Conservation (phyloP, 2,797 vertebrate genomes). For the Enteromius trimaculatus region DNA sequence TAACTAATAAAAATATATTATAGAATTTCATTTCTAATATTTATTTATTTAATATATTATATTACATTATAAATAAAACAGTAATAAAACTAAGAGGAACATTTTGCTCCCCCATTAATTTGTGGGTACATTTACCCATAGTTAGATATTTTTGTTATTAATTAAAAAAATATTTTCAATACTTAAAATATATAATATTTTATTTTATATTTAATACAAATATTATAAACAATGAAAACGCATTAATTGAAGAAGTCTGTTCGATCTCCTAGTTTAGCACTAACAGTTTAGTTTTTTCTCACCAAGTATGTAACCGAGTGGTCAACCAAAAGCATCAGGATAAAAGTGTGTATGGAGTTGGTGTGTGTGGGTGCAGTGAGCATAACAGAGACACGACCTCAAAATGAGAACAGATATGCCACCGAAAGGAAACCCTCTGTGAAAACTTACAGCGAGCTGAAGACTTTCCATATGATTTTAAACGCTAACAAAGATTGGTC, state of each 20-base stretch:
- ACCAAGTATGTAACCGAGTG: neutral
- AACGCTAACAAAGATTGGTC: constrained; percentile 5
- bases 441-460: constrained; percentile 14
- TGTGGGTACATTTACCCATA: neutral
- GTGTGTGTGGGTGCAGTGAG: neutral
- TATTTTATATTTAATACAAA: neutral
- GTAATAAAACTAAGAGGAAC: no score
- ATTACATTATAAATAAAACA: no score
- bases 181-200: neutral
- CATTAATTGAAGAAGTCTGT: neutral
- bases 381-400: constrained; percentile 1
- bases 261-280: neutral
- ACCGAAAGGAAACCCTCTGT: neutral
- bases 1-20: no score
- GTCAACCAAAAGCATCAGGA: neutral
- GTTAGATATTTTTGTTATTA: neutral
- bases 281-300: neutral
- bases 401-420: neutral
- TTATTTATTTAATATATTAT: no score
- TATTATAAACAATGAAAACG: neutral
- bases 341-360: neutral
- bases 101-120: neutral
- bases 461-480: neutral
- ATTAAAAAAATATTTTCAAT: neutral
- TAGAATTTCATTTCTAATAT: no score